phyloP scores from a whole-genome alignment of 64 coral and sea anemone genomes.

The Pachyseris speciosa region DNA sequence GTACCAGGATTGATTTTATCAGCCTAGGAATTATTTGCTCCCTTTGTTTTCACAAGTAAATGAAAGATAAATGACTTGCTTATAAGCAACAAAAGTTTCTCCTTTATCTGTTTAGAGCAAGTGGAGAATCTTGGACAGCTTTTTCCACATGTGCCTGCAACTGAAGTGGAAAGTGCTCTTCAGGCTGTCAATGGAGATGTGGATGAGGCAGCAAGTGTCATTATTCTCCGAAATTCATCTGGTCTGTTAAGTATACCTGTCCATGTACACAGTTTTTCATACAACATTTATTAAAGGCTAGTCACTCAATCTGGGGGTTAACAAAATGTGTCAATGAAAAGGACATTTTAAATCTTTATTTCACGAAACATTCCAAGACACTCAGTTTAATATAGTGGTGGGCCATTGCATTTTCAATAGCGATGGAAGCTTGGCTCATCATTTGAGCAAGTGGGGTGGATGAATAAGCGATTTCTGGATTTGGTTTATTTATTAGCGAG shows the following conservation, averaged over 20 bases:
- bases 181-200: not conserved
- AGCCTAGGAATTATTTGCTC: too few species aligned
- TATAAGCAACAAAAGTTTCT: too few species aligned
- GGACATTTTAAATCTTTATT: not conserved
- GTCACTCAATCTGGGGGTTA: not conserved
- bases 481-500: not conserved
- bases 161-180: slow-evolving; percentile 3
- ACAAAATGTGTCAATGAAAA: not conserved
- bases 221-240: not conserved
- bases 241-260: not conserved
- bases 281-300: not conserved
- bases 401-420: not conserved
- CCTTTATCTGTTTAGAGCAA: too few species aligned
- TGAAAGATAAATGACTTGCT: too few species aligned
- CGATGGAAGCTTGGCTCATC: not conserved
- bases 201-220: not conserved
- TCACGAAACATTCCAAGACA: too few species aligned
- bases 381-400: not conserved
- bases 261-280: not conserved
- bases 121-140: too few species aligned
- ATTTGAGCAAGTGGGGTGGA: not conserved
- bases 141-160: not conserved
- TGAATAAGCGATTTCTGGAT: not conserved
- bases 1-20: too few species aligned
- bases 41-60: too few species aligned